These are phyloP conservation scores for Drosophila atripex DNA, from an alignment of 2,888 invertebrate genomes.

Conservation along the genomic window DNA sequence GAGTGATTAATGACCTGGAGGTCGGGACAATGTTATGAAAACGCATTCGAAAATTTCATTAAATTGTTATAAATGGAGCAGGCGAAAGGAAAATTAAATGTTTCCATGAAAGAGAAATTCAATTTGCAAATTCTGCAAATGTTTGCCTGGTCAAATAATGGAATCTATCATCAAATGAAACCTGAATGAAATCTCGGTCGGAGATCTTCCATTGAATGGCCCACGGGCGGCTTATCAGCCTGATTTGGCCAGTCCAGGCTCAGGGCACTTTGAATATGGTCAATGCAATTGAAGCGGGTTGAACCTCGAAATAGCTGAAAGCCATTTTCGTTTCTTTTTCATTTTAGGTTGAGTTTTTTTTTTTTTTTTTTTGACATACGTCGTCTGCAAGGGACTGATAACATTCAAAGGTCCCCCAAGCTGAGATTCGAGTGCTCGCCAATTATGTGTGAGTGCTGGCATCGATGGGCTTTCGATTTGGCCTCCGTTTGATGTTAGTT, in stretches of 20 bases:
- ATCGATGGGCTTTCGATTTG: constrained; percentile 25
- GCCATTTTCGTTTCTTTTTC: constrained; percentile 47
- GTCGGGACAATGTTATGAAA: constrained; percentile 63
- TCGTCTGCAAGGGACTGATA: constrained; percentile 71
- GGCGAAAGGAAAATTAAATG: constrained; percentile 38
- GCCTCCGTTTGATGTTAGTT: constrained; percentile 56
- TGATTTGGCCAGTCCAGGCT: constrained; percentile 57
- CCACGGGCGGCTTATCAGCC: constrained; percentile 42
- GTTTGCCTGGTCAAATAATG: constrained; percentile 26
- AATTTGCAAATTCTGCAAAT: constrained; percentile 75
- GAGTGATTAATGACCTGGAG: constrained; percentile 64
- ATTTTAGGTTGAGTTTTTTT: constrained; percentile 2
- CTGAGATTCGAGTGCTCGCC: constrained; percentile 51
- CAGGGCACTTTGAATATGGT: constrained; percentile 66
- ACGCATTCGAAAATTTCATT: constrained; percentile 77
- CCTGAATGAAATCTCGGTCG: constrained; percentile 72
- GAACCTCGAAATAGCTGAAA: constrained; percentile 48
- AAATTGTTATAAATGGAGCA: constrained; percentile 77
- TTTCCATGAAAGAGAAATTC: constrained; percentile 65
- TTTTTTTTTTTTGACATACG: constrained; percentile 38
- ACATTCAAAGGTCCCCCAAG: constrained; percentile 58
- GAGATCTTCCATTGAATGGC: constrained; percentile 64
- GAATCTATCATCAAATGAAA: constrained; percentile 75
- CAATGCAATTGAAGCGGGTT: constrained; percentile 37
- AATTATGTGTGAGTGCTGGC: constrained; percentile 70